Conservation (phyloP, 2,888 invertebrate genomes). For the Scrobipalpa costella region DNA sequence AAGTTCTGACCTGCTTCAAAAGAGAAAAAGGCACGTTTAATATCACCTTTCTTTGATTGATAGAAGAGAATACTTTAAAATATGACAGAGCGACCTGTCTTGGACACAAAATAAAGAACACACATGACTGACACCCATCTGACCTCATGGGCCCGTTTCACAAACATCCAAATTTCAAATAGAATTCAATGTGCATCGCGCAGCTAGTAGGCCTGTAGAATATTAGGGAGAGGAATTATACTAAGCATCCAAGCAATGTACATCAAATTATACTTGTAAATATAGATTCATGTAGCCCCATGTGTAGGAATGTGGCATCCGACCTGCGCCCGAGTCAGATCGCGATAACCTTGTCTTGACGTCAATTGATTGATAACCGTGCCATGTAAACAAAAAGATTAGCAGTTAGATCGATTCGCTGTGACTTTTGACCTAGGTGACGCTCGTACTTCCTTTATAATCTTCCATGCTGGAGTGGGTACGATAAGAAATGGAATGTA, state of each 20-base stretch:
- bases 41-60: not conserved
- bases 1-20: no score
- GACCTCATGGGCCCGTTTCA: not conserved
- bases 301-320: not conserved
- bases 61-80: not conserved
- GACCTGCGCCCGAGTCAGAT: constrained; percentile 11
- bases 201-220: no score
- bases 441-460: constrained; percentile 18
- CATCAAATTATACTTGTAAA: no score
- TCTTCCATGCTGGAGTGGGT: no score
- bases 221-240: no score
- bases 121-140: constrained; percentile 12
- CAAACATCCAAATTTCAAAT: no score
- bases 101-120: constrained; percentile 15
- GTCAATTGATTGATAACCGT: constrained; percentile 72
- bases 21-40: no score
- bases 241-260: no score
- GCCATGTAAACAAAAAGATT: constrained; percentile 52
- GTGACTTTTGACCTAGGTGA: constrained; percentile 17
- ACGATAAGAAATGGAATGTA: no score
- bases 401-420: constrained; percentile 50
- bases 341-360: constrained; percentile 71
- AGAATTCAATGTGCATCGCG: no score
- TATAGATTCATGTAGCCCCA: not conserved
- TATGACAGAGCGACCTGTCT: not conserved